These are phyloP conservation scores for Acrobeloides nanus DNA, from an alignment of 2,888 invertebrate genomes.

Conservation along the genomic window DNA sequence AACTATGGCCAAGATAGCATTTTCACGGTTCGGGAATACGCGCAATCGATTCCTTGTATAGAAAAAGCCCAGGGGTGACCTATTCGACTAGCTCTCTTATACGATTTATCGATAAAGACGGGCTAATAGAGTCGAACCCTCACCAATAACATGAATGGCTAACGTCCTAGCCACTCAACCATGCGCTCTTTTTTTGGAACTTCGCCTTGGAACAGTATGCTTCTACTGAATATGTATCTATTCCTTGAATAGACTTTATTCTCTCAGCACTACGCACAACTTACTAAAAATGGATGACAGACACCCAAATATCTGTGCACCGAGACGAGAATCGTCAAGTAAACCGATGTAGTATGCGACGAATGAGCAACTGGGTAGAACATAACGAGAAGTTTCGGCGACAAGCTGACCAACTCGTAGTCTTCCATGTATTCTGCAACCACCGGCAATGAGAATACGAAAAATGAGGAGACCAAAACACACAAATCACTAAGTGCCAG, in stretches of 20 bases:
- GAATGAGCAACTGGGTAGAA: conserved; percentile 41
- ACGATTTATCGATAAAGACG: no score
- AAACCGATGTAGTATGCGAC: conserved; percentile 38
- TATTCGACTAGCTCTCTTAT: no score
- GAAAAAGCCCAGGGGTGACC: no score
- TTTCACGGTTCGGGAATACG: no score
- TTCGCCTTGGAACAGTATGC: neutral
- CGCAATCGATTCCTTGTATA: no score
- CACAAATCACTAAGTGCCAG: conserved; percentile 34
- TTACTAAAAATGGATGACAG: conserved; percentile 39
- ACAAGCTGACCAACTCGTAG: conserved; percentile 14
- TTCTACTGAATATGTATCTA: no score
- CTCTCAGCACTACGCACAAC: no score
- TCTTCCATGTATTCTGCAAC: conserved; percentile 31
- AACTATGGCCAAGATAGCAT: no score
- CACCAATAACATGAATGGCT: no score
- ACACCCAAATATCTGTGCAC: conserved; percentile 45
- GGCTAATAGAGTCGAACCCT: no score
- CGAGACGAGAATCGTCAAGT: conserved; percentile 42
- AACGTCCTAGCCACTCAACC: no score
- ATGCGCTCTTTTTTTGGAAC: neutral
- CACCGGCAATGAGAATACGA: conserved; percentile 42
- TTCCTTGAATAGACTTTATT: neutral
- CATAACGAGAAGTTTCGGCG: conserved; percentile 15
- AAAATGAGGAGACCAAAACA: conserved; percentile 39